Evolutionary conservation across 1,140 invertebrate species (phyloP).

Genomic region (Cryptotermes secundus): DNA sequence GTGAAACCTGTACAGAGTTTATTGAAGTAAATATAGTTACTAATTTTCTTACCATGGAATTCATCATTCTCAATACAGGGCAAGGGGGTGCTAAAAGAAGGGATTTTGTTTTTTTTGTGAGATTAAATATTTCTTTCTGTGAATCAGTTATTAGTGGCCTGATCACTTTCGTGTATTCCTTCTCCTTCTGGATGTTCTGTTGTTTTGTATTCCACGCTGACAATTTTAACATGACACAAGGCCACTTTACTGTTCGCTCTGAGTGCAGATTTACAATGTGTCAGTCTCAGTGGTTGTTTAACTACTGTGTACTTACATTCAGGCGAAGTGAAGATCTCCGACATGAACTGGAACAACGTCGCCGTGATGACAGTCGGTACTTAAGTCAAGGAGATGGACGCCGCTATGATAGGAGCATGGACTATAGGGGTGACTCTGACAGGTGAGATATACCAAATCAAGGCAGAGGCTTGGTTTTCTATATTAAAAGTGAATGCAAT

Average conservation of each 20-base stretch:
- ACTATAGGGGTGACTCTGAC: conserved; percentile 21
- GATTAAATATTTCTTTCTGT: too few relatives aligned
- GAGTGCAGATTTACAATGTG: background rate
- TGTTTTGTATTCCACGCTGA: background rate
- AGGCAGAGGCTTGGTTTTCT: too few relatives aligned
- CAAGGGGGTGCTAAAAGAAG: too few relatives aligned
- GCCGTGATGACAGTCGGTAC: conserved; percentile 21
- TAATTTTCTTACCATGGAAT: too few relatives aligned
- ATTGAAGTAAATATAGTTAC: too few relatives aligned
- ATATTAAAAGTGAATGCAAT: too few relatives aligned
- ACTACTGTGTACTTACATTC: background rate
- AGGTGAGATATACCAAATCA: background rate
- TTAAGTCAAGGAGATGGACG: background rate
- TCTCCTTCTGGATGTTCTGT: too few relatives aligned
- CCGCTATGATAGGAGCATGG: background rate
- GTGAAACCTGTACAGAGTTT: too few relatives aligned
- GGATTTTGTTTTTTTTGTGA: too few relatives aligned
- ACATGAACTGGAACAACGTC: conserved; percentile 19
- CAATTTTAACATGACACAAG: background rate
- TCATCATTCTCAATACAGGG: too few relatives aligned
- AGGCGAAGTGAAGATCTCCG: conserved; percentile 1
- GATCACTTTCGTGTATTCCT: too few relatives aligned
- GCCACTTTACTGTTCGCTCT: background rate
- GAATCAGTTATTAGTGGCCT: too few relatives aligned
- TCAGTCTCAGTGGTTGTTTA: background rate